Percentiles rank a stretch among this genome's conserved stretches.
Evolutionary conservation across 2,888 invertebrate species (phyloP).

Genomic region (Brachylomia viminalis): DNA sequence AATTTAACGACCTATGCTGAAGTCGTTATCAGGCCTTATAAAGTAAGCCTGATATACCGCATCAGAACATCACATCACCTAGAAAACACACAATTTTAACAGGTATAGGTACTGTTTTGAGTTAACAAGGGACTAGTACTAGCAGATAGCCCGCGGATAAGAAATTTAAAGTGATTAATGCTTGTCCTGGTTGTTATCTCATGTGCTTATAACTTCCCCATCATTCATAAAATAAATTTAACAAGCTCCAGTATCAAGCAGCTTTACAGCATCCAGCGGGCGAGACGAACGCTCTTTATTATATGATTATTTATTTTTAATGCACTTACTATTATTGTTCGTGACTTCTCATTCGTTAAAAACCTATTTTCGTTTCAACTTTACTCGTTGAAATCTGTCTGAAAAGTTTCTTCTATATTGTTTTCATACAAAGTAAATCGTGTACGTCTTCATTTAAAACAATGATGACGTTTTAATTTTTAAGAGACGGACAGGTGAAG

Average conservation of each 20-base stretch:
- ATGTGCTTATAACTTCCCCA: not conserved
- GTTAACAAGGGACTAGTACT: not conserved
- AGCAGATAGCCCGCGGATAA: too few relatives aligned
- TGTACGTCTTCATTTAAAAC: constrained; percentile 20
- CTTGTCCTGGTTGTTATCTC: not conserved
- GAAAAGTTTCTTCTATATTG: constrained; percentile 37
- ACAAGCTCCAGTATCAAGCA: constrained; percentile 27
- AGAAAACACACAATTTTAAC: not conserved
- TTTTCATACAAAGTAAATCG: constrained; percentile 39
- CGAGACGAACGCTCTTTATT: constrained; percentile 56
- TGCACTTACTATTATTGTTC: constrained; percentile 65
- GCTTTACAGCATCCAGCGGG: constrained; percentile 14
- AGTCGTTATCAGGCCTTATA: not conserved
- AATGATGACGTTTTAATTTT: constrained; percentile 14
- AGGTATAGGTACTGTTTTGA: not conserved
- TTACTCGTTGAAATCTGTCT: constrained; percentile 59
- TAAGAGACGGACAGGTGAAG: not conserved
- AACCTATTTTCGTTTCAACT: constrained; percentile 59
- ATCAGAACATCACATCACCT: not conserved
- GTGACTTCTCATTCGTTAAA: constrained; percentile 60
- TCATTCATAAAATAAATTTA: not conserved
- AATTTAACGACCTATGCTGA: not conserved
- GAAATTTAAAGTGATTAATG: not conserved
- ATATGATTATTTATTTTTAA: constrained; percentile 65
- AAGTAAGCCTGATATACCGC: not conserved